These are phyloP conservation scores for Diorhabda elongata DNA, from an alignment of 1,140 invertebrate species.

Conservation along the genomic window DNA sequence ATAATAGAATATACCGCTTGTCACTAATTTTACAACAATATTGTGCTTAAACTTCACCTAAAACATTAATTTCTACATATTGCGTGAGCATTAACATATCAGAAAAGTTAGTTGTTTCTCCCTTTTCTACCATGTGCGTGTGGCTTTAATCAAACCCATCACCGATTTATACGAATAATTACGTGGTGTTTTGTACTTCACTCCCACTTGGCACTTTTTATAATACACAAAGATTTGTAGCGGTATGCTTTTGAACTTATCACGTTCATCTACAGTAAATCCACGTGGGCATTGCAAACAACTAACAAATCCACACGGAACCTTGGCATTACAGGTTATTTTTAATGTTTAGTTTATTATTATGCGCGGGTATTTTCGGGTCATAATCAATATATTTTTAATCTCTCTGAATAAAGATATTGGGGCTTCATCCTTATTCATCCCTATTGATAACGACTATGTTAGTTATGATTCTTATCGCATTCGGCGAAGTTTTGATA, in stretches of 20 bases:
- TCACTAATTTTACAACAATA: too few relatives aligned
- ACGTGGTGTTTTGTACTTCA: neutral
- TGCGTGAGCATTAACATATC: neutral
- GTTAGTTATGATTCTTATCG: too few relatives aligned
- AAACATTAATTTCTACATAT: neutral
- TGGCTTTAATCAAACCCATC: neutral
- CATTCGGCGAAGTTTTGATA: too few relatives aligned
- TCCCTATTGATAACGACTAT: too few relatives aligned
- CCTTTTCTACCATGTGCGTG: neutral
- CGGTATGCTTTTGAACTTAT: neutral
- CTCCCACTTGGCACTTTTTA: conserved; percentile 1
- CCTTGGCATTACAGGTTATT: too few relatives aligned
- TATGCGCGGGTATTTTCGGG: too few relatives aligned
- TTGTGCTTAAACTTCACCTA: too few relatives aligned
- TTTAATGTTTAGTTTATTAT: too few relatives aligned
- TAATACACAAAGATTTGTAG: neutral
- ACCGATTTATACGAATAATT: conserved; percentile 1
- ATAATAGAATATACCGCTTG: too few relatives aligned
- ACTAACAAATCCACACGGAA: neutral
- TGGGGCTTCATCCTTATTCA: too few relatives aligned
- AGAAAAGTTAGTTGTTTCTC: neutral
- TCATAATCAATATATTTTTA: too few relatives aligned
- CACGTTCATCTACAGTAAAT: neutral
- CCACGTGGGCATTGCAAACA: neutral
- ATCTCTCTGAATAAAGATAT: too few relatives aligned